Evolutionary conservation across 2,797 vertebrate genomes (phyloP), one percentile per base, ranked within the genome.

Genomic region (Spinus pinus): DNA sequence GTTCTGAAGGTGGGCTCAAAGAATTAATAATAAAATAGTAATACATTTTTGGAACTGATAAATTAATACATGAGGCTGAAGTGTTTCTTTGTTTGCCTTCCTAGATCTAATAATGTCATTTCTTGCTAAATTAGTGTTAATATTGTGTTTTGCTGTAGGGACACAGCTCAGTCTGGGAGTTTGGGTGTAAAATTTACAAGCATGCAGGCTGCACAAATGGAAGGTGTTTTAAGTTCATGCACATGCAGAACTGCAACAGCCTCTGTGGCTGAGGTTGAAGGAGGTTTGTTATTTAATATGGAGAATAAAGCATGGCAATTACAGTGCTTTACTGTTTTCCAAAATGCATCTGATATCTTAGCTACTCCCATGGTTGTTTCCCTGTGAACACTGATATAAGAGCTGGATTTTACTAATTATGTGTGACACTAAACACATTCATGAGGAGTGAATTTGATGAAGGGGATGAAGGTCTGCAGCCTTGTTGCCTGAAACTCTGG

Each of bases 401-500:
- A 46, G n/a, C 30, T 82, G 39, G 1, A 6, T 56, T 73, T 84
- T 66, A 14, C 18, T 66, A 14, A 16, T 35, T 25, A 9, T 10
- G 1, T 61, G n/a, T 41, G 49, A 39, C 4, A 6, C 27, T 39
- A 10, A 57, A 22, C 15, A 12, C 1, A 0, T 47, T 72, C 23
- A 30, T 3, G 5, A 56, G 27, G 72, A 33, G 5, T 17, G 16
- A 53, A 8, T 46, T 33, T 39, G 16, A 24, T 35, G 25, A 13
- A 28, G 30, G 24, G 12, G 5, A 10, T 42, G 33, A 35, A 67
- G 16, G 7, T 67, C 21, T 82, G 28, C 33, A 88, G 30, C 20
- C 51, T 66, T 25, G 18, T 39, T 42, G 10, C 33, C 33, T 51
- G 7, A 22, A 61, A 2, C 27, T 69, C 33, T 46, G 37, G 11